Conservation (phyloP, 1,140 invertebrate genomes). For the Camponotus vicinus region DNA sequence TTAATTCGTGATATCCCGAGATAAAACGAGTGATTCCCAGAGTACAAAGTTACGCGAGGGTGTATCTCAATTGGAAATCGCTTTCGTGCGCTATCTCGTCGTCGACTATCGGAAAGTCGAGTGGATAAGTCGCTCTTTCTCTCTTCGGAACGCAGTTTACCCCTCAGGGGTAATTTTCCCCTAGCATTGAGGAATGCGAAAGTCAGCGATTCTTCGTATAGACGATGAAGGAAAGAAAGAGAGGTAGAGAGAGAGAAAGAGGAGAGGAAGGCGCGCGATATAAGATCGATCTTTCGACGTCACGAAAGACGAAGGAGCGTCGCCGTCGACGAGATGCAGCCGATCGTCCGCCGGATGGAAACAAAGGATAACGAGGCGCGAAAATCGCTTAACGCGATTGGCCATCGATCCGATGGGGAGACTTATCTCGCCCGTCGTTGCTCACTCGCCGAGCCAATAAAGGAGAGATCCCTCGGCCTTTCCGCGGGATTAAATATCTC, state of each 20-base stretch:
- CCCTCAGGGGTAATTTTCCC: slow-evolving; percentile 50
- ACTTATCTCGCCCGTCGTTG: slow-evolving; percentile 82
- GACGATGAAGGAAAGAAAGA: slow-evolving; percentile 13
- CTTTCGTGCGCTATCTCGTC: slow-evolving; percentile 24
- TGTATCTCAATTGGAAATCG: slow-evolving; percentile 56
- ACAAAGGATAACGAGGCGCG: slow-evolving; percentile 85
- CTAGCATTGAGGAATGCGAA: slow-evolving; percentile 62
- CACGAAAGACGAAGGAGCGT: slow-evolving; percentile 41
- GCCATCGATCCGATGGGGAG: slow-evolving; percentile 79
- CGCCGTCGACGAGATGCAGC: slow-evolving; percentile 53
- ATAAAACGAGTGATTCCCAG: slow-evolving; percentile 14
- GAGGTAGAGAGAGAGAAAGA: background rate
- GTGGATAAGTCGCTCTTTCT: slow-evolving; percentile 36
- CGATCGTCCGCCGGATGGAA: slow-evolving; percentile 72
- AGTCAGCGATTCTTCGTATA: slow-evolving; percentile 55
- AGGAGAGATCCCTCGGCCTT: slow-evolving; percentile 81
- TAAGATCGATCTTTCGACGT: slow-evolving; percentile 57
- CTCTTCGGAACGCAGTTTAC: slow-evolving; percentile 41
- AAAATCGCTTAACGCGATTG: slow-evolving; percentile 84
- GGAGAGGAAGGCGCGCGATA: slow-evolving; percentile 44
- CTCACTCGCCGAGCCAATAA: slow-evolving; percentile 81
- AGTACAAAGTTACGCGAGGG: slow-evolving; percentile 43
- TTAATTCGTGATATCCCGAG: slow-evolving; percentile 21
- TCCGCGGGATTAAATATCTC: slow-evolving; percentile 83
- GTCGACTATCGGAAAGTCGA: slow-evolving; percentile 31